phyloP scores from a whole-genome alignment of 37 sponge, comb jelly and placozoan species.

The Diacarnus erythraeanus region DNA sequence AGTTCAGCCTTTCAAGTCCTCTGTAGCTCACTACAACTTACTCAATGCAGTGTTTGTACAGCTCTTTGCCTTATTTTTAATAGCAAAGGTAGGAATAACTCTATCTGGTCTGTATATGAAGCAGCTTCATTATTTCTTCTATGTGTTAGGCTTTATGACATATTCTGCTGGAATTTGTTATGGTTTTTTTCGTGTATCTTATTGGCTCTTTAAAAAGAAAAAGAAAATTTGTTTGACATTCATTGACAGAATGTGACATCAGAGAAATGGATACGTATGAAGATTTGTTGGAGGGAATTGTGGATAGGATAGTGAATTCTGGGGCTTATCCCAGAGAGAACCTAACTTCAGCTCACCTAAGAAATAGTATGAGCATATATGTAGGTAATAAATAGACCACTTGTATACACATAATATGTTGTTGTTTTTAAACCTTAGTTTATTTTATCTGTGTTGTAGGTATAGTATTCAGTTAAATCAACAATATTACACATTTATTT shows the following conservation, averaged over 20 bases:
- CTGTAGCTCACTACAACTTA: background rate
- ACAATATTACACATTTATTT: too few relatives aligned
- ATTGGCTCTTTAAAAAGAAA: background rate
- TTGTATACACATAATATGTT: too few relatives aligned
- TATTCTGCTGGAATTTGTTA: background rate
- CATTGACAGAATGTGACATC: background rate
- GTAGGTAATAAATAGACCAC: too few relatives aligned
- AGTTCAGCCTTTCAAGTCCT: background rate
- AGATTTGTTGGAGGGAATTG: too few relatives aligned
- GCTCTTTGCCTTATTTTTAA: background rate
- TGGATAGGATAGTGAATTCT: too few relatives aligned
- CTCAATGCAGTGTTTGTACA: background rate
- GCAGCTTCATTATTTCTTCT: background rate
- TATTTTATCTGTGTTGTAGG: too few relatives aligned
- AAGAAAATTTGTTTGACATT: background rate
- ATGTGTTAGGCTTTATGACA: background rate
- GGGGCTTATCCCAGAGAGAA: too few relatives aligned
- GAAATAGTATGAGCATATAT: too few relatives aligned
- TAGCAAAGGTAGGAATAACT: background rate
- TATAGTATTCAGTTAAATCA: too few relatives aligned
- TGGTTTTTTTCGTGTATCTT: background rate
- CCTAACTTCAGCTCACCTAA: too few relatives aligned
- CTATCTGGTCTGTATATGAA: background rate
- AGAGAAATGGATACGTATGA: conserved; percentile 17
- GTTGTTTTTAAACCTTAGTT: too few relatives aligned